Conservation (phyloP, 2,797 vertebrate genomes). For the Discoglossus pictus region DNA sequence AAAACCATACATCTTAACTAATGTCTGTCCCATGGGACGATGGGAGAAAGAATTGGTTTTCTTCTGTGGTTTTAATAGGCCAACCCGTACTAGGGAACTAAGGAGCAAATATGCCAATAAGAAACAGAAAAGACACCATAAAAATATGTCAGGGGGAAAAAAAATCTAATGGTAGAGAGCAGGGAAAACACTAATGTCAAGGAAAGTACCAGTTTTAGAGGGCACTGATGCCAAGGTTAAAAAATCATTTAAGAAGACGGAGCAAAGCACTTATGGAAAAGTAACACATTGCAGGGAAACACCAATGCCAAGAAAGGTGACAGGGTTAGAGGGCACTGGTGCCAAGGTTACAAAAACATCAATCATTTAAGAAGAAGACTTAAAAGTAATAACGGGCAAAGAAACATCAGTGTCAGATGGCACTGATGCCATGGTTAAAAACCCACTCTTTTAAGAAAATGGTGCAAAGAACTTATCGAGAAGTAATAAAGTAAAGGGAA, state of each 20-base stretch:
- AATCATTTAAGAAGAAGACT: no score
- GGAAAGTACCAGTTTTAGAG: no score
- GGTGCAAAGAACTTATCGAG: constrained; percentile 12
- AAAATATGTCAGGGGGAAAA: no score
- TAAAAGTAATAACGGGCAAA: neutral
- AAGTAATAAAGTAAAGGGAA: neutral
- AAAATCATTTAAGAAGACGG: no score
- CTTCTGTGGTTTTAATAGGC: neutral
- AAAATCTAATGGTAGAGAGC: no score
- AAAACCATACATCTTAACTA: constrained; percentile 1
- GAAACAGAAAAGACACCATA: no score
- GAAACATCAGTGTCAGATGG: constrained; percentile 6
- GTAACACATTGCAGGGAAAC: neutral
- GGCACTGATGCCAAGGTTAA: no score
- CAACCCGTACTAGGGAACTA: constrained; percentile 11
- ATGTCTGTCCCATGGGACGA: constrained; percentile 13
- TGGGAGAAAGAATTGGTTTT: constrained; percentile 11
- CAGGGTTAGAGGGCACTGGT: neutral
- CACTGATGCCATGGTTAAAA: neutral
- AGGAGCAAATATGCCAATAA: no score
- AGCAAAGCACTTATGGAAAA: no score
- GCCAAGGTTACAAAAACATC: no score
- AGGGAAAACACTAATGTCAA: neutral
- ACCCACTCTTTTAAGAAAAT: neutral
- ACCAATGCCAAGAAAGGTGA: neutral